Evolutionary conservation across 2,113 vertebrate genomes (phyloP).

Genomic region (Dascyllus trimaculatus): DNA sequence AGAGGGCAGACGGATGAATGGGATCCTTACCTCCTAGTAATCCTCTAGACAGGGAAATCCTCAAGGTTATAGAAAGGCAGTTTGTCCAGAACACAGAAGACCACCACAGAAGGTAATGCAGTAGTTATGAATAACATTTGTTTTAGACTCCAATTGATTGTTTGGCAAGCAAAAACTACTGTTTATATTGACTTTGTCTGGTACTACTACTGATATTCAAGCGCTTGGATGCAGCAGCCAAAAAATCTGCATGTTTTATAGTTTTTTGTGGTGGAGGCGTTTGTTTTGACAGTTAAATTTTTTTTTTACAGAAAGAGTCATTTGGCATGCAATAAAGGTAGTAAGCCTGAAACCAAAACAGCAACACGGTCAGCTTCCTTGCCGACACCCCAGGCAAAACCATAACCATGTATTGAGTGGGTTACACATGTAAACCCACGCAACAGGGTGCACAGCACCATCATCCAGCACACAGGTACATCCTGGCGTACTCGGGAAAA

Average conservation of each 20-base stretch:
- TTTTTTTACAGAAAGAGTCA: too few relatives aligned
- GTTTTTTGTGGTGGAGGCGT: background rate
- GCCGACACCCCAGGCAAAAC: background rate
- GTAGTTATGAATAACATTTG: too few relatives aligned
- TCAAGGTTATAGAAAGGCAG: conserved; percentile 1
- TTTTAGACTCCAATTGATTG: too few relatives aligned
- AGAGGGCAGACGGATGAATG: conserved; percentile 35
- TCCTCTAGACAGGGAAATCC: conserved; percentile 29
- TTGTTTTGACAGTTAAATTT: background rate
- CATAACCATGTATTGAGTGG: conserved; percentile 2
- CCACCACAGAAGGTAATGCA: too few relatives aligned
- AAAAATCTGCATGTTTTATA: background rate
- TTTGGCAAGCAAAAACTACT: too few relatives aligned
- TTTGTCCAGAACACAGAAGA: background rate
- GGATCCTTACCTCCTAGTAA: conserved; percentile 22
- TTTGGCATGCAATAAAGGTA: background rate
- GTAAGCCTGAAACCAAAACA: background rate
- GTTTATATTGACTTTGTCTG: too few relatives aligned
- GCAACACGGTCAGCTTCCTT: background rate
- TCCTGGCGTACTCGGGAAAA: background rate
- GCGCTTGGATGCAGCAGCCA: background rate
- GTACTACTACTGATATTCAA: too few relatives aligned
- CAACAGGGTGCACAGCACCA: background rate
- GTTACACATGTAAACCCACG: conserved; percentile 21
- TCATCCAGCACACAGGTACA: background rate